phyloP scores from a whole-genome alignment of 1,140 invertebrate species.

The Trichoplusia ni region DNA sequence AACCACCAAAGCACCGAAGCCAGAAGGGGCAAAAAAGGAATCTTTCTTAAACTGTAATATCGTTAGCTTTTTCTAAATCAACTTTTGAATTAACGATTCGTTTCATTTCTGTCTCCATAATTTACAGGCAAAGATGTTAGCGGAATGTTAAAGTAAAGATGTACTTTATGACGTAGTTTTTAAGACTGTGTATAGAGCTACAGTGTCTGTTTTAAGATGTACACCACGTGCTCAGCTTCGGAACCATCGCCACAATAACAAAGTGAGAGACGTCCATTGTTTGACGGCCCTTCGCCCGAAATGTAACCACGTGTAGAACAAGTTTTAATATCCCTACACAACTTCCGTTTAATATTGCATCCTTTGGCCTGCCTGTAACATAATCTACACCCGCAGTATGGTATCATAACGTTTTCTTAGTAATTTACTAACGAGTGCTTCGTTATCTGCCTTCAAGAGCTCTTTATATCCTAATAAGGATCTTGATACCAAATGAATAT shows the following conservation, averaged over 20 bases:
- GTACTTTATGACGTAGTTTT: not conserved
- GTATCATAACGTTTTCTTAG: slow-evolving; percentile 22
- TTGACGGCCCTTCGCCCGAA: slow-evolving; percentile 44
- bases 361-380: slow-evolving; percentile 18
- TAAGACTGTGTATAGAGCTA: slow-evolving; percentile 46
- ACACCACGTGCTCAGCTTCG: slow-evolving; percentile 72
- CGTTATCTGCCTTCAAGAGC: slow-evolving; percentile 2
- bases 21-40: too few relatives aligned
- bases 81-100: too few relatives aligned
- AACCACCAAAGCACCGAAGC: too few relatives aligned
- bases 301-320: slow-evolving; percentile 70
- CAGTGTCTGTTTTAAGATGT: slow-evolving; percentile 63
- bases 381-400: slow-evolving; percentile 3
- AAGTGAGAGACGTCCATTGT: slow-evolving; percentile 73
- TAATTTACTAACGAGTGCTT: slow-evolving; percentile 7
- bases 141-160: too few relatives aligned
- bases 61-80: too few relatives aligned
- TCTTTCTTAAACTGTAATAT: too few relatives aligned
- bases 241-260: slow-evolving; percentile 67
- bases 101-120: too few relatives aligned
- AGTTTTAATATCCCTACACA: slow-evolving; percentile 54
- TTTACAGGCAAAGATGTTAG: too few relatives aligned
- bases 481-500: not conserved
- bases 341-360: slow-evolving; percentile 48
- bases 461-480: not conserved